phyloP scores from a whole-genome alignment of 2,113 vertebrate species.

The Alethe diademata region DNA sequence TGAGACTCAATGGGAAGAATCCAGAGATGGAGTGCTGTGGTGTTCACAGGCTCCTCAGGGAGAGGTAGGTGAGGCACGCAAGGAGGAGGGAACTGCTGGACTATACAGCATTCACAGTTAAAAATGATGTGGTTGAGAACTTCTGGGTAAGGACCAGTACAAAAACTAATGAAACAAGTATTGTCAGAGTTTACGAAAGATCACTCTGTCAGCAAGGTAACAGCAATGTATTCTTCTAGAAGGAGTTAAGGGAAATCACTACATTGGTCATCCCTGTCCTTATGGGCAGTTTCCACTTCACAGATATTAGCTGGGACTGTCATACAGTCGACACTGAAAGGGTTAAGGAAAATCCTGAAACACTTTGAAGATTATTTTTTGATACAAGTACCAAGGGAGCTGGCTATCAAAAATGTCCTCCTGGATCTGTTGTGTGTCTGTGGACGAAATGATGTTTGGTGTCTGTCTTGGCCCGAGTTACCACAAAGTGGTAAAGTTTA shows the following conservation, averaged over 20 bases:
- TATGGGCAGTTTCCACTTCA: background rate
- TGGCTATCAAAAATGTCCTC: background rate
- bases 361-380: background rate
- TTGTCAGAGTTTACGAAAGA: background rate
- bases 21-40: no score
- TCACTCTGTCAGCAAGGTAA: accelerated
- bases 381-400: background rate
- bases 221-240: background rate
- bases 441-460: background rate
- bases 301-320: background rate
- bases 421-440: background rate
- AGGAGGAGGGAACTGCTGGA: background rate
- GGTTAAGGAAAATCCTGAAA: background rate
- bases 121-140: background rate
- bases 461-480: background rate
- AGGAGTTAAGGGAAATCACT: background rate
- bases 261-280: accelerated
- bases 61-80: background rate
- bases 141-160: background rate
- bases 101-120: accelerated
- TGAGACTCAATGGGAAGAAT: background rate
- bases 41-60: background rate
- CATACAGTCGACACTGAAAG: background rate
- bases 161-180: background rate
- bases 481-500: background rate